Evolutionary conservation across 2,797 vertebrate species (phyloP).

Genomic region (Sphenopsis melanotis): DNA sequence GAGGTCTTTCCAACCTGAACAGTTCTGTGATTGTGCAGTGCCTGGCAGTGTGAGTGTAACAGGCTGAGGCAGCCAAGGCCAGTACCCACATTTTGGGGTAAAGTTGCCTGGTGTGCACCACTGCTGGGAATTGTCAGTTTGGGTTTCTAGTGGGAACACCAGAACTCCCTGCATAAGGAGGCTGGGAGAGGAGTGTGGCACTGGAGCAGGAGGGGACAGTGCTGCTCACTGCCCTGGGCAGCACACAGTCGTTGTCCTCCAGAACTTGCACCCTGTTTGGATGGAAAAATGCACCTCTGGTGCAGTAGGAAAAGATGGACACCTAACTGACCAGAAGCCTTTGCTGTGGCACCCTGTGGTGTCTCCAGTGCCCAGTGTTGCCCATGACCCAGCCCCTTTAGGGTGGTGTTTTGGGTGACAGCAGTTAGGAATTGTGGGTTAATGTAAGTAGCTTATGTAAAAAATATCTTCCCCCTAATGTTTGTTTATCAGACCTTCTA

Average conservation of each 20-base stretch:
- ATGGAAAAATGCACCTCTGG: neutral
- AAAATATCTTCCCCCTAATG: neutral
- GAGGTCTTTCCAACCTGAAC: neutral
- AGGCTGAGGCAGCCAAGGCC: neutral
- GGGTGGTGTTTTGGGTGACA: neutral
- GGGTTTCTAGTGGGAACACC: neutral
- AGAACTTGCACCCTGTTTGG: neutral
- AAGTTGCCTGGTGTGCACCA: neutral
- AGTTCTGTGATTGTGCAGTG: neutral
- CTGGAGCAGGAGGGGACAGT: neutral
- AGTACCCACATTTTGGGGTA: rapidly evolving
- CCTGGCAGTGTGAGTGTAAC: neutral
- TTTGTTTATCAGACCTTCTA: neutral
- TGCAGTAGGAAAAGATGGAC: neutral
- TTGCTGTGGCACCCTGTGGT: neutral
- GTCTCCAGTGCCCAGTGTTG: neutral
- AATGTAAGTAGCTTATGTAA: neutral
- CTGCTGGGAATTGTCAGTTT: neutral
- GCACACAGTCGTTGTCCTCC: neutral
- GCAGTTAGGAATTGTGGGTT: neutral
- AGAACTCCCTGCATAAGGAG: neutral
- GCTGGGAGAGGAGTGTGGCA: neutral
- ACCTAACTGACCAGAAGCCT: neutral
- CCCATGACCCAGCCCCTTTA: neutral
- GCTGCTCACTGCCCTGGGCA: neutral